Percentiles rank a stretch among this genome's conserved stretches.
Conservation (phyloP, 1,140 invertebrate genomes). For the Dufourea novaeangliae region DNA sequence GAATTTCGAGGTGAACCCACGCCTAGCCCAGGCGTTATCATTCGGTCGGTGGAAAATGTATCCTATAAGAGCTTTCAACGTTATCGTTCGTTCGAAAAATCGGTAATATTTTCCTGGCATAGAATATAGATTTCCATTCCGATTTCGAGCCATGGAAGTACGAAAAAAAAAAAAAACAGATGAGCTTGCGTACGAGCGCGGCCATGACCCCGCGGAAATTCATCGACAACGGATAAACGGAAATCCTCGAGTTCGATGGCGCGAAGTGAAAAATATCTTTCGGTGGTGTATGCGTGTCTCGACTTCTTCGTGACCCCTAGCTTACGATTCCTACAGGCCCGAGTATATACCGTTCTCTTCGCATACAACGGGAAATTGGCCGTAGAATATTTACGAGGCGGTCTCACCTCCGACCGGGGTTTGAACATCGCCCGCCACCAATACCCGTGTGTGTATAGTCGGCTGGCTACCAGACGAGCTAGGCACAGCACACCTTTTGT, state of each 20-base stretch:
- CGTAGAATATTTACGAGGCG: conserved; percentile 68
- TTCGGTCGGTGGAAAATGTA: background rate
- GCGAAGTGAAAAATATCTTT: conserved; percentile 44
- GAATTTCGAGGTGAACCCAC: conserved; percentile 3
- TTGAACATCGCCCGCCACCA: conserved; percentile 28
- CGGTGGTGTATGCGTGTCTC: conserved; percentile 19
- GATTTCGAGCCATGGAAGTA: background rate
- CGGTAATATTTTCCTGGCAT: background rate
- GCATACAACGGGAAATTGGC: conserved; percentile 58
- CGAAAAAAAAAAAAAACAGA: background rate
- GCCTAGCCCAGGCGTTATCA: background rate
- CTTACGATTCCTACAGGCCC: conserved; percentile 43
- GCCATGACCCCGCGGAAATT: conserved; percentile 29
- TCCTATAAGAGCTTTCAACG: background rate
- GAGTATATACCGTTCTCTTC: conserved; percentile 46
- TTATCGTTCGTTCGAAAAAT: background rate
- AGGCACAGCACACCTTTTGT: conserved; percentile 35
- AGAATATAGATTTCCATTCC: conserved; percentile 13
- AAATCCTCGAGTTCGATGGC: conserved; percentile 34
- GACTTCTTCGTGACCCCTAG: conserved; percentile 7
- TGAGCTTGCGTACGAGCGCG: background rate
- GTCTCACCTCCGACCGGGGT: conserved; percentile 34
- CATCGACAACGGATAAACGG: conserved; percentile 37
- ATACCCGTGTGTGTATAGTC: background rate
- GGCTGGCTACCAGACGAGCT: background rate